Evolutionary conservation across 1,140 invertebrate species (phyloP), one percentile per base, ranked within the genome.

Genomic region (Subanguina moxae): DNA sequence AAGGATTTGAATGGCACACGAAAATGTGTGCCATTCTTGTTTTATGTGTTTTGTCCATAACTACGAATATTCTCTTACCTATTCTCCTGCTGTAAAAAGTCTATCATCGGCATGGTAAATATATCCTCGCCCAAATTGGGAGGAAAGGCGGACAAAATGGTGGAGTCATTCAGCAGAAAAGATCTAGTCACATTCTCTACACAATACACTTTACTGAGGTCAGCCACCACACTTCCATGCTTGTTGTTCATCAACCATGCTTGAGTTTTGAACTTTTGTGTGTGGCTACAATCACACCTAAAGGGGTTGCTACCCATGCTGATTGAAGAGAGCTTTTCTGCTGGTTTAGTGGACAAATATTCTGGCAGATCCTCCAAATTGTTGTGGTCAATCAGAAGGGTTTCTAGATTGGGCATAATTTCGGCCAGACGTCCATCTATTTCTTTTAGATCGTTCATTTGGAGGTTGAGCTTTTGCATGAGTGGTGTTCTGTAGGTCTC

Each of bases 181-280:
- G 79, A 67, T 27, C 59, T 65, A 19, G 79, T 81, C 45, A 81
- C 77, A 68, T 81, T 81, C 57, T 81, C 79, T 23, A 80, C 76
- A 45, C 79, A 81, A 11, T 70, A 61, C 15, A 81, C 57, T 21
- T 32, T 38, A 11, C 30, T 61, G n/a, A 45, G 25, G 67, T 81
- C 79, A 5, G 30, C 43, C 8, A 81, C 68, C 48, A 8, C 17
- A 19, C 23, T 25, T 11, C 46, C 17, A 27, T 67, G 28, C 11
- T 43, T 32, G 19, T 81, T 79, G 17, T 21, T 7, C 0, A 57
- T 28, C 17, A 80, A 48, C 77, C 79, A 80, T 11, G 42, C 27
- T 32, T 70, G 74, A 25, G 65, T 64, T 23, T 15, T 13, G 61
- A 64, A 71, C 15, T 72, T 3, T 32, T 42, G 7, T 43, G 69